Percentiles rank a stretch among this genome's conserved stretches.
These are phyloP conservation scores for Epinotia demarniana DNA, from an alignment of 2,888 invertebrate species.

Conservation along the genomic window DNA sequence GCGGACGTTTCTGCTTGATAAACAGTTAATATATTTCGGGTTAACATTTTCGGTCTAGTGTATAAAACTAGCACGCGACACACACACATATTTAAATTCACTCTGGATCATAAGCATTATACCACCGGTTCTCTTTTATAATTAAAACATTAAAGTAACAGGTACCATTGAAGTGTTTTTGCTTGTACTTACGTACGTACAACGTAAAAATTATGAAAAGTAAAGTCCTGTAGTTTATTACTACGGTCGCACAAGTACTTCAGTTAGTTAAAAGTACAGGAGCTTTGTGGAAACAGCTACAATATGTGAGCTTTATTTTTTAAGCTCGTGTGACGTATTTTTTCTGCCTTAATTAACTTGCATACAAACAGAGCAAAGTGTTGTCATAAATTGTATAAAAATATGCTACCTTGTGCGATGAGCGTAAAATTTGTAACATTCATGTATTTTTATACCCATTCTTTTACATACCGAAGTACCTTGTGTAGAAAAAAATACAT, in stretches of 20 bases:
- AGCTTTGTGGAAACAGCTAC: constrained; percentile 45
- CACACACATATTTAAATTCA: neutral
- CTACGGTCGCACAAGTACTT: constrained; percentile 39
- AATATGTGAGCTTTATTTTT: constrained; percentile 44
- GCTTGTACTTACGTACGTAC: neutral
- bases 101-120: neutral
- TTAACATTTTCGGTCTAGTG: too few species aligned
- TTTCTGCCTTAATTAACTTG: constrained; percentile 45
- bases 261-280: constrained; percentile 43
- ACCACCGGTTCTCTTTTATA: neutral
- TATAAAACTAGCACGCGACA: neutral
- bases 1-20: too few species aligned
- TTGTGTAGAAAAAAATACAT: neutral
- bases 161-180: neutral
- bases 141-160: neutral
- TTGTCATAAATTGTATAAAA: constrained; percentile 41
- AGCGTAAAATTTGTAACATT: constrained; percentile 19
- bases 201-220: constrained; percentile 30
- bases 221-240: constrained; percentile 40
- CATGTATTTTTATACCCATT: neutral
- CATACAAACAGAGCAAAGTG: constrained; percentile 43
- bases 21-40: too few species aligned
- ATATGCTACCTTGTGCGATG: constrained; percentile 33
- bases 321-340: constrained; percentile 45
- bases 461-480: too few species aligned